Base-by-base conservation (phyloP, 2,888 invertebrate species). In the Heliconius aoede region DNA sequence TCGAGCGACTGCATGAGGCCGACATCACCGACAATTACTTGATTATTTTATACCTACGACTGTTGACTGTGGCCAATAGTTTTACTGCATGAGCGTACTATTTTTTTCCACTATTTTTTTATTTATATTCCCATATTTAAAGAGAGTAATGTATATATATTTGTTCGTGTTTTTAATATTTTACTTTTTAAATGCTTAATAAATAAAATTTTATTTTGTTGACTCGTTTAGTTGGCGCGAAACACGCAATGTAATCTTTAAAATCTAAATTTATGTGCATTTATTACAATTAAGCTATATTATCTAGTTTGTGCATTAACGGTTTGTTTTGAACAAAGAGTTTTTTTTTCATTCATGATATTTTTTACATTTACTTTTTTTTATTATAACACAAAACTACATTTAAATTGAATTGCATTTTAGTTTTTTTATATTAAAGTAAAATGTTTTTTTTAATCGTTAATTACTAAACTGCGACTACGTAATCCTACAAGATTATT, bases 1-100 rank as follows among this genome's bases (percentile, higher is more conserved):
- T 73, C 64, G 61, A 77, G 77, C 61, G 60, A 30, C 30, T 72
- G 55, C 55, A 69, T 64, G 61, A 69, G 55, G 51, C 68, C 74
- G 61, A 46, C 11, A 61, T 24, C 32, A 36, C 65, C 58, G 69
- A 69, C 24, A 21, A 36, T 51, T 64, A 46, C 58, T 21, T 64
- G 32, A 36, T 8, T 32, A 32, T 9, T 24, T 64, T 62, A 30
- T 64, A 64, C 36, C 32, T 64, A 64, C 64, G 11, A 24, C 61
- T 28, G 64, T 67, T 74, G 60, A 78, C 62, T 68, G 60, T 69
- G 36, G 36, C 11, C 46, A 69, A 69, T 36, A 24, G 51, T 62
- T 75, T 62, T 46, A 30, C 11, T 32, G 30, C 24, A 40, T 60
- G 46, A 28, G 0, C 30, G 40, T 36, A 26, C 30, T 30, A 7